phyloP scores from a whole-genome alignment of 2,797 vertebrate species.

The Mormyrops attenuatus region DNA sequence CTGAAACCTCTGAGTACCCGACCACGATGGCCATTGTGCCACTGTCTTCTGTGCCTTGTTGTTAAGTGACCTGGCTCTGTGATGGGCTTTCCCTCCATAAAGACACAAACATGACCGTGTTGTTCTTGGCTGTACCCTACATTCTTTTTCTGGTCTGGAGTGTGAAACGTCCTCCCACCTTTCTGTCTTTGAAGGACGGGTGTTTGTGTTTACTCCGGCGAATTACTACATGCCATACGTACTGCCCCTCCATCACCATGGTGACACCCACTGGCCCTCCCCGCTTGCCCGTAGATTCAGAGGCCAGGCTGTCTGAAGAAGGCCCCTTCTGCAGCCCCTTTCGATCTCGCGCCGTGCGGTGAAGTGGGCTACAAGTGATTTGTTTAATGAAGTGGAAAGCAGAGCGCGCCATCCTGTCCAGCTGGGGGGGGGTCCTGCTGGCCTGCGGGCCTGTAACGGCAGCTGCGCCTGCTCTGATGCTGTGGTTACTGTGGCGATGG shows the following conservation, averaged over 20 bases:
- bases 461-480: slow-evolving; percentile 22
- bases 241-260: background rate
- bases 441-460: slow-evolving; percentile 18
- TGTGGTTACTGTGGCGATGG: slow-evolving; percentile 31
- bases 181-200: background rate
- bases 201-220: background rate
- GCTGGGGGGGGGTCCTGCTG: slow-evolving; percentile 16
- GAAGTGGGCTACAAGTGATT: slow-evolving; percentile 50
- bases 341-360: slow-evolving; percentile 30
- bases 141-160: background rate
- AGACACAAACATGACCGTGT: background rate
- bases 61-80: background rate
- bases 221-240: background rate
- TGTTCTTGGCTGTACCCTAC: background rate
- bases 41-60: background rate
- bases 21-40: background rate
- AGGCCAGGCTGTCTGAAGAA: slow-evolving; percentile 41
- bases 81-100: background rate
- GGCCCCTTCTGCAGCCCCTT: slow-evolving; percentile 32
- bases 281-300: background rate
- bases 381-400: slow-evolving; percentile 31
- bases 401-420: slow-evolving; percentile 7
- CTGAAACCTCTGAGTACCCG: background rate
- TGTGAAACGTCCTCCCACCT: background rate
- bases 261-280: background rate